phyloP scores from a whole-genome alignment of 1,140 invertebrate genomes.

The Whitmania pigra region DNA sequence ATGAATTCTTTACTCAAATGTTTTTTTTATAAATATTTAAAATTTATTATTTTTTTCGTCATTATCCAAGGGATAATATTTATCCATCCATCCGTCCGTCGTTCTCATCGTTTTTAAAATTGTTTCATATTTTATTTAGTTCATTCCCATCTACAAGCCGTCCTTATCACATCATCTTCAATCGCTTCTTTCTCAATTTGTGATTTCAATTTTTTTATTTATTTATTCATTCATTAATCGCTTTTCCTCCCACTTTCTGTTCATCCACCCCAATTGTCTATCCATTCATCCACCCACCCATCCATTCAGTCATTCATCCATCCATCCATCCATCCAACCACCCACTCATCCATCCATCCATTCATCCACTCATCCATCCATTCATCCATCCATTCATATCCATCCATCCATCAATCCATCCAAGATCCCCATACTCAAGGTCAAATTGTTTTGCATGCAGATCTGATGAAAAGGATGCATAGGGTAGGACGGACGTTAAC shows the following conservation, averaged over 20 bases:
- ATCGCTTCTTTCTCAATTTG: too few relatives aligned
- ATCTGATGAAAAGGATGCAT: too few relatives aligned
- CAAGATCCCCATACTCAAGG: too few relatives aligned
- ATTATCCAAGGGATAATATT: too few relatives aligned
- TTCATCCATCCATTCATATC: neutral
- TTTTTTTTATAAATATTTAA: neutral
- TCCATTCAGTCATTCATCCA: too few relatives aligned
- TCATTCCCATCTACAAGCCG: too few relatives aligned
- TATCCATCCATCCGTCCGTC: neutral
- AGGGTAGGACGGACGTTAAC: too few relatives aligned
- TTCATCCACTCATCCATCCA: slow-evolving; percentile 1
- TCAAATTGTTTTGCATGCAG: too few relatives aligned
- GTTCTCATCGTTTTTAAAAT: too few relatives aligned
- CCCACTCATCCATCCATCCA: slow-evolving; percentile 12
- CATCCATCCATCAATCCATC: slow-evolving; percentile 10
- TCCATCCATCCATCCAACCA: slow-evolving; percentile 1
- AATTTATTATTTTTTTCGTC: neutral
- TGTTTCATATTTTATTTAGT: too few relatives aligned
- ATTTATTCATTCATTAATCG: slow-evolving; percentile 9
- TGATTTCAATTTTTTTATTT: neutral
- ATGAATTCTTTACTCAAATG: too few relatives aligned
- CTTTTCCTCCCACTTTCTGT: neutral
- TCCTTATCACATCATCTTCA: too few relatives aligned
- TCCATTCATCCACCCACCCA: neutral
- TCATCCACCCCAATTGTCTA: neutral